Conservation (phyloP, 2,113 vertebrate genomes). For the Python bivittatus region DNA sequence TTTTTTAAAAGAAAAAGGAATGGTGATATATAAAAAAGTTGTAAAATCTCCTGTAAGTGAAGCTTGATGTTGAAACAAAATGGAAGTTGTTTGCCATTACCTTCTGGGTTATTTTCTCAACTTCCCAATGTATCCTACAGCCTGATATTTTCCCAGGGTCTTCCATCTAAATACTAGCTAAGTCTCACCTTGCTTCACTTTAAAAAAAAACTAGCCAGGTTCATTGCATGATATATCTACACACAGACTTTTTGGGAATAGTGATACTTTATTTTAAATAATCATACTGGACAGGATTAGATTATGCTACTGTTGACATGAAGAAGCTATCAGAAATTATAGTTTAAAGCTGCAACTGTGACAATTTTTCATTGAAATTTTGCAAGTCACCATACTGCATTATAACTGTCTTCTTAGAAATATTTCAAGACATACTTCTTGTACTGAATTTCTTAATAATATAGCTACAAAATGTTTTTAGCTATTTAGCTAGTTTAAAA, state of each 20-base stretch:
- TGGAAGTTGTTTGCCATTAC: not conserved
- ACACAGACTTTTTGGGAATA: not conserved
- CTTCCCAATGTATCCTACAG: not conserved
- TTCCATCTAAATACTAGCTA: not conserved
- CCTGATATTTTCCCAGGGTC: not conserved
- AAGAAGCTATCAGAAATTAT: not conserved
- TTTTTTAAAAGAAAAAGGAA: not conserved
- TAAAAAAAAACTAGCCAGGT: not conserved
- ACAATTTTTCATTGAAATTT: not conserved
- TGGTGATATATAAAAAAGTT: not conserved
- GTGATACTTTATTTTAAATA: not conserved
- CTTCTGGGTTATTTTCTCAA: not conserved
- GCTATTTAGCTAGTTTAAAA: not conserved
- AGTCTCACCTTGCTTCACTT: not conserved
- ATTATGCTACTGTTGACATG: not conserved
- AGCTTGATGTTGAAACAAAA: not conserved
- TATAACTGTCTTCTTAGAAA: not conserved
- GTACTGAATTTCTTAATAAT: not conserved
- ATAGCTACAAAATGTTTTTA: not conserved
- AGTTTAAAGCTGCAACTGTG: not conserved
- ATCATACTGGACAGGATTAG: not conserved
- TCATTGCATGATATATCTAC: no score
- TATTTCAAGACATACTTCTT: not conserved
- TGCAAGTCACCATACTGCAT: not conserved
- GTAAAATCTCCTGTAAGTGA: not conserved